Percentiles rank a stretch among this genome's conserved stretches.
These are phyloP conservation scores for Clarias fuscus DNA, from an alignment of 2,797 vertebrate species.

Conservation along the genomic window DNA sequence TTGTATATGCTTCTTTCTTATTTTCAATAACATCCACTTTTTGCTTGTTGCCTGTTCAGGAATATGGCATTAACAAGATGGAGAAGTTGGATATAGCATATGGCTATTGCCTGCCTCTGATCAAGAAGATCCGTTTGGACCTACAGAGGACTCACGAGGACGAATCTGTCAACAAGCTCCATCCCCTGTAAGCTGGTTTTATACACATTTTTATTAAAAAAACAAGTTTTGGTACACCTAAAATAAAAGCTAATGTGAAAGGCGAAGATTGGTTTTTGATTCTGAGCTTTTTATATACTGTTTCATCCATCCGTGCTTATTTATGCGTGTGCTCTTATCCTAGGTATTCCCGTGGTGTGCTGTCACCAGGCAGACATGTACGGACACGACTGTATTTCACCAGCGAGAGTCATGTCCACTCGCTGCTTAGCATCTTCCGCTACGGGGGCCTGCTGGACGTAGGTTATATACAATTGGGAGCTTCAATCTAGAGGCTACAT, in stretches of 20 bases:
- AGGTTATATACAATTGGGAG: constrained; percentile 61
- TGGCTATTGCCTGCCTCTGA: constrained; percentile 93
- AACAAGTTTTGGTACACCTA: background rate
- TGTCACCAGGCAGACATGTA: constrained; percentile 94
- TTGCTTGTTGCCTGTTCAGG: constrained; percentile 72
- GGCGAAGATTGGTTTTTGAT: background rate
- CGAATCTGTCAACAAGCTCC: constrained; percentile 97
- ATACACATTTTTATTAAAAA: background rate
- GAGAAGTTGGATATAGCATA: constrained; percentile 97
- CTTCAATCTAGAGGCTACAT: background rate
- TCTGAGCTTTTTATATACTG: background rate
- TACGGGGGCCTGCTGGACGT: constrained; percentile 94
- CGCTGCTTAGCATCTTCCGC: constrained; percentile 94
- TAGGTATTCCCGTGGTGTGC: constrained; percentile 95
- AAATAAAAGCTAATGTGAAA: background rate
- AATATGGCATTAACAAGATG: constrained; percentile 91
- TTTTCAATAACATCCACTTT: background rate
- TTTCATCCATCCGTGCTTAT: background rate
- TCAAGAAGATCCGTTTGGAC: constrained; percentile 94
- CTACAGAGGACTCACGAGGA: constrained; percentile 97
- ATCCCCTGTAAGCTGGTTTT: constrained; percentile 85
- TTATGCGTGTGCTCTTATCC: constrained; percentile 23
- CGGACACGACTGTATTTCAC: constrained; percentile 96
- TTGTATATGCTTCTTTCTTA: background rate
- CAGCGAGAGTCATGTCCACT: constrained; percentile 97